These are phyloP conservation scores for Chromis chromis DNA, from an alignment of 2,797 vertebrate species.

Conservation along the genomic window DNA sequence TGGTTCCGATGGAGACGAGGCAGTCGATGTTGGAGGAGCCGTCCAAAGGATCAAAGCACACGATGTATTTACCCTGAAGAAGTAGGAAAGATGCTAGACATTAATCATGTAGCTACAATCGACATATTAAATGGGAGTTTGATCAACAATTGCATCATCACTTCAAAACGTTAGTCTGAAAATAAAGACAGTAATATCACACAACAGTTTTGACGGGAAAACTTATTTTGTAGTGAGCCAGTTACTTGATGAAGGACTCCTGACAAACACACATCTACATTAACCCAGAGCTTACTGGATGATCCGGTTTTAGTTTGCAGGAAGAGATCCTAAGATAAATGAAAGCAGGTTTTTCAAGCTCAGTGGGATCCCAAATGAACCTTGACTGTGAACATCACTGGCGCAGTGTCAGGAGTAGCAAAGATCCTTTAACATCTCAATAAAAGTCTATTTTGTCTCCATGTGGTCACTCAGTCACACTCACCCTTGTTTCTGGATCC, in stretches of 20 bases:
- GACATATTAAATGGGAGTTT: not conserved
- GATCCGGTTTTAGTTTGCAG: slow-evolving; percentile 13
- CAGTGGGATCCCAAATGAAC: not conserved
- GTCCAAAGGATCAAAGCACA: slow-evolving; percentile 97
- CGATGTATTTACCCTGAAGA: slow-evolving; percentile 95
- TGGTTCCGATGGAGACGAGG: slow-evolving; percentile 96
- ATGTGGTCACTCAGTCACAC: slow-evolving; percentile 31
- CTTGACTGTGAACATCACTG: not conserved
- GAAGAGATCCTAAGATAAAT: not conserved
- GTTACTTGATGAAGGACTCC: not conserved
- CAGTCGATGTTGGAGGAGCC: slow-evolving; percentile 99
- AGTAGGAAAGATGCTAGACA: not conserved
- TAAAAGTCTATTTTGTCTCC: not conserved
- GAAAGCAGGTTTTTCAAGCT: not conserved
- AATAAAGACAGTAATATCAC: not conserved
- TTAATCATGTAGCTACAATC: not conserved
- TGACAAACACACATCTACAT: not conserved
- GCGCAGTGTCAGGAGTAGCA: not conserved
- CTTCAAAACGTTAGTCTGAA: not conserved
- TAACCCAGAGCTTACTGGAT: not conserved
- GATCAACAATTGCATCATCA: not conserved
- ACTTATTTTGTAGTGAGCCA: not conserved
- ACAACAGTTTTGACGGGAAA: not conserved
- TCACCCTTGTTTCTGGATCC: slow-evolving; percentile 89
- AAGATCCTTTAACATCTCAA: not conserved